Evolutionary conservation across 2,113 vertebrate species (phyloP).

Genomic region (Caloenas nicobarica): DNA sequence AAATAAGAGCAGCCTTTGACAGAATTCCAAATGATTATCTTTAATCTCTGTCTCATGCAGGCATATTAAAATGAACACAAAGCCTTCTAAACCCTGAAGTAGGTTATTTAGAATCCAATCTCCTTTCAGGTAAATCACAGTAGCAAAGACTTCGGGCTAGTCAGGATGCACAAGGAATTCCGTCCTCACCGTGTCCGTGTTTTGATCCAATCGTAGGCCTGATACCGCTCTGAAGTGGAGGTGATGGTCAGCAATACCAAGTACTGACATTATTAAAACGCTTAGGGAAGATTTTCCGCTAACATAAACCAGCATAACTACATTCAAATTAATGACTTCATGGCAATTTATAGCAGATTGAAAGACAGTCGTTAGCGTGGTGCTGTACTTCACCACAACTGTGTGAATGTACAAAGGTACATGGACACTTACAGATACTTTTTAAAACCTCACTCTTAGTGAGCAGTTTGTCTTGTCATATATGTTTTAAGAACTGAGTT

Average conservation of each 20-base stretch:
- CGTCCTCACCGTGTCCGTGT: not conserved
- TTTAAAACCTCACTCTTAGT: not conserved
- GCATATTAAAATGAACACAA: conserved; percentile 47
- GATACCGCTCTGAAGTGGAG: not conserved
- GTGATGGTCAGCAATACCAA: not conserved
- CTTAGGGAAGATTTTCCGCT: not conserved
- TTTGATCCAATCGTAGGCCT: not conserved
- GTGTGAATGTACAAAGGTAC: fast-evolving
- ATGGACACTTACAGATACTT: not conserved
- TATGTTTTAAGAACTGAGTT: not conserved
- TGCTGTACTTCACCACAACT: too few species aligned
- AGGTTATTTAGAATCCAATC: conserved; percentile 49
- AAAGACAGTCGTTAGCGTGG: fast-evolving
- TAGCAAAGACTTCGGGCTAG: not conserved
- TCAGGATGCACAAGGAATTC: conserved; percentile 36
- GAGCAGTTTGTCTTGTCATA: fast-evolving
- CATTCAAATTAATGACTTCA: not conserved
- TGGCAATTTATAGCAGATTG: not conserved
- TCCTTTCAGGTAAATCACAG: conserved; percentile 44
- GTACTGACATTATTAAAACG: not conserved
- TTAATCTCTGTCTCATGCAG: conserved; percentile 33
- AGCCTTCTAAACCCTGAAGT: conserved; percentile 21
- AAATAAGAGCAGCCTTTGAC: conserved; percentile 63
- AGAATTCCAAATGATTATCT: conserved; percentile 64
- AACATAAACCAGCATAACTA: not conserved